phyloP scores from a whole-genome alignment of 2,797 vertebrate genomes.

The Notamacropus eugenii region DNA sequence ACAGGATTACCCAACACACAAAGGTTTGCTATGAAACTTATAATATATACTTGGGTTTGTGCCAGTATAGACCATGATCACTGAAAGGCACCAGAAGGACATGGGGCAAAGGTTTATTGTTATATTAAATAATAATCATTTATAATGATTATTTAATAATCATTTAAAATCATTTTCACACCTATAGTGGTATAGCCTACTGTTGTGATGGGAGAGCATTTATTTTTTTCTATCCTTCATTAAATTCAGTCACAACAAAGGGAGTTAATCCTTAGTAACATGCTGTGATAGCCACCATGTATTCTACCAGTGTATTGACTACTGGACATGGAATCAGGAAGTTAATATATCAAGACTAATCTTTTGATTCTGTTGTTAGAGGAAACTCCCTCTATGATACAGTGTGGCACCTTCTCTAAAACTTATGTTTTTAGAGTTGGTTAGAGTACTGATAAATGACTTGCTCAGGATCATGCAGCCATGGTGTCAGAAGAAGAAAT shows the following conservation, averaged over 20 bases:
- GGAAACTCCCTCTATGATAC: not conserved
- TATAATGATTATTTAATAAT: not conserved
- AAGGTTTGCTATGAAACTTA: conserved; percentile 66
- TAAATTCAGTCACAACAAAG: not conserved
- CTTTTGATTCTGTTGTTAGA: not conserved
- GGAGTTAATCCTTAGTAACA: not conserved
- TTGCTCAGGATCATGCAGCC: not conserved
- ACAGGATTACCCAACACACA: conserved; percentile 74
- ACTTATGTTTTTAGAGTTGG: not conserved
- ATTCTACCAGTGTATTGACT: not conserved
- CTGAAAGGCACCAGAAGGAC: not conserved
- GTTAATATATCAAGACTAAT: not conserved
- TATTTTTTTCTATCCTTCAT: not conserved
- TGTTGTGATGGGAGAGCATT: not conserved
- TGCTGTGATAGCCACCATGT: not conserved
- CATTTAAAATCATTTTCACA: conserved; percentile 11
- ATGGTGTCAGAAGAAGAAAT: not conserved
- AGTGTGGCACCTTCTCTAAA: not conserved
- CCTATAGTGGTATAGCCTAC: not conserved
- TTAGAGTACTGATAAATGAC: not conserved
- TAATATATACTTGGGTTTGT: conserved; percentile 27
- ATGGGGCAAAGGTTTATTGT: not conserved
- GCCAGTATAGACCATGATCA: not conserved
- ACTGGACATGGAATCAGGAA: not conserved
- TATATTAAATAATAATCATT: not conserved